Conservation (phyloP, 2,797 vertebrate species). For the Philypnodon macrostomus region DNA sequence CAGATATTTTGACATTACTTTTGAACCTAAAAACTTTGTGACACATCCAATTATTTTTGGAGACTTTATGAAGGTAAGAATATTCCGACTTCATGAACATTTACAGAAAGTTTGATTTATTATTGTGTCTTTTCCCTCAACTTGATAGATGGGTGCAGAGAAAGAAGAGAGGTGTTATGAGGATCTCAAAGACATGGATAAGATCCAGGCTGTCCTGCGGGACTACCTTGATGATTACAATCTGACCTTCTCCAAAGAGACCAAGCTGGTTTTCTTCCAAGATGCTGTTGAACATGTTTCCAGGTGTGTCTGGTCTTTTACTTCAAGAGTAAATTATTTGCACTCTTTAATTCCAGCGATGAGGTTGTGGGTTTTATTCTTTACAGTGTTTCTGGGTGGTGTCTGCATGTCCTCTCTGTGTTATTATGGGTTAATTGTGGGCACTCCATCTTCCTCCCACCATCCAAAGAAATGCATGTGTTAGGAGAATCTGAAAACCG, state of each 20-base stretch:
- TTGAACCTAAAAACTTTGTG: constrained; percentile 79
- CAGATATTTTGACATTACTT: constrained; percentile 79
- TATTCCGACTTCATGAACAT: background rate
- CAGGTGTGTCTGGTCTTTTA: constrained; percentile 64
- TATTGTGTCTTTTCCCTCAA: background rate
- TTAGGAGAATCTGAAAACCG: too few species aligned
- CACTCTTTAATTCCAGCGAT: background rate
- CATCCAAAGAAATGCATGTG: too few species aligned
- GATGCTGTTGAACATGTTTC: constrained; percentile 87
- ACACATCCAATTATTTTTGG: constrained; percentile 83
- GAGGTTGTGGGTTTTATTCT: too few species aligned
- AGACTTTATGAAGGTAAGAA: constrained; percentile 82
- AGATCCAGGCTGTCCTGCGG: constrained; percentile 79
- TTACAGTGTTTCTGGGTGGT: too few species aligned
- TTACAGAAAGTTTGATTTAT: background rate
- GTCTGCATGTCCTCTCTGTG: too few species aligned
- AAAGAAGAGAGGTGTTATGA: constrained; percentile 78
- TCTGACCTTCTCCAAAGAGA: constrained; percentile 81
- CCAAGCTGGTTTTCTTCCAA: constrained; percentile 87
- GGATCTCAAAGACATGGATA: constrained; percentile 79
- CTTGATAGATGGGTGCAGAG: constrained; percentile 69
- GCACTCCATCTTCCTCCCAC: too few species aligned
- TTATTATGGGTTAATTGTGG: too few species aligned
- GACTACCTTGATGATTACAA: constrained; percentile 88
- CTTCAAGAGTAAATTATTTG: background rate